These are phyloP conservation scores for Mythimna loreyi DNA, from an alignment of 2,888 invertebrate genomes.

Conservation along the genomic window DNA sequence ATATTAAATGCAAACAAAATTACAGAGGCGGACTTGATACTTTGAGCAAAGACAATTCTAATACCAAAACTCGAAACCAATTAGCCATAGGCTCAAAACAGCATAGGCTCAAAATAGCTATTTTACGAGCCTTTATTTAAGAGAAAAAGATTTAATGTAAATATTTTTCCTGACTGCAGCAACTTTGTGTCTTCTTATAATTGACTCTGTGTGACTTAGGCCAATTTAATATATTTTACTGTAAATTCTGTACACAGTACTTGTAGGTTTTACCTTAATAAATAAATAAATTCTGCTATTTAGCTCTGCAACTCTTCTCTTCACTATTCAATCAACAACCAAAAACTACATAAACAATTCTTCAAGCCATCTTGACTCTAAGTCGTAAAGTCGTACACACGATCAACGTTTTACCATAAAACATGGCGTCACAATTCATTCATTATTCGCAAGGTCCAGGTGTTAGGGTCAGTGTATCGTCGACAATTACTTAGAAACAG, in stretches of 20 bases:
- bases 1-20: too few relatives aligned
- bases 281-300: too few relatives aligned
- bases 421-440: slow-evolving; percentile 66
- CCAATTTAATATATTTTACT: too few relatives aligned
- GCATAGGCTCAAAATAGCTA: background rate
- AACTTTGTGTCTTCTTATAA: too few relatives aligned
- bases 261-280: too few relatives aligned
- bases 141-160: background rate
- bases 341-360: slow-evolving; percentile 20
- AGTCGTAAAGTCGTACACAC: slow-evolving; percentile 32
- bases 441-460: slow-evolving; percentile 69
- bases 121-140: too few relatives aligned
- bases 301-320: background rate
- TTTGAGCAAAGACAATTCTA: too few relatives aligned
- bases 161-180: background rate
- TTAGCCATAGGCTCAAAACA: too few relatives aligned
- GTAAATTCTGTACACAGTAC: too few relatives aligned
- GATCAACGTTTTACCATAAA: slow-evolving; percentile 39
- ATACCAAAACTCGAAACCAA: too few relatives aligned
- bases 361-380: slow-evolving; percentile 24
- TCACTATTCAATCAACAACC: background rate
- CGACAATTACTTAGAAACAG: slow-evolving; percentile 77
- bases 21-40: too few relatives aligned
- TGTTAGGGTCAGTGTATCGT: slow-evolving; percentile 68
- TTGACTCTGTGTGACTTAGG: too few relatives aligned